Base-by-base conservation (phyloP, 2,797 vertebrate species). In the Dendrocincla tyrannina region DNA sequence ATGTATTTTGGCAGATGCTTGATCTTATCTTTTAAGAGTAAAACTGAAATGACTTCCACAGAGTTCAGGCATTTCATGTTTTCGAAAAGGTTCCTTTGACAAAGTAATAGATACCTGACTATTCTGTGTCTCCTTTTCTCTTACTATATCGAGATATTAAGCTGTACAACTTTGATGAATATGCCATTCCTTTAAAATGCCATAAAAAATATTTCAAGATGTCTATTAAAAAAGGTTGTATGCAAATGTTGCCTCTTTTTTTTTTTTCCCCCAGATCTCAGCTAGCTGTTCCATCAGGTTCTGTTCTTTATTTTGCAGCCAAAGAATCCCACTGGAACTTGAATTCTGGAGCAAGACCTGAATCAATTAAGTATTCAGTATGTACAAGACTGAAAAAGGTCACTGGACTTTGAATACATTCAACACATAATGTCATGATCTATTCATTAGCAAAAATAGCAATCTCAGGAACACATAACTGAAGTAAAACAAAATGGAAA, bases 1-100 rank as follows among this genome's bases (percentile, higher is more conserved):
- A 93, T 95, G 56, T 20, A 93, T 94, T 96, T 96, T 91, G 87
- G 85, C 95, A 97, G 92, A 85, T 84, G 80, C 56, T 95, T 94
- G 91, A 94, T 96, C 90, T 78, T 92, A 63, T 75, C 62, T 90
- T 89, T 91, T 91, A 91, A 89, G 86, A 90, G 73, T 88, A 94
- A 96, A 93, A 70, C 58, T 93, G 77, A 93, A 96, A 80, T 56
- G 67, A 74, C 85, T 95, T 95, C 90, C 62, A 60, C 44, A 46
- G 73, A 75, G 64, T 94, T 95, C 93, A 96, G 62, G 37, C 44
- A 42, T 89, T 85, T 93, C 33, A 68, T 88, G 72, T 82, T 89
- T 89, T 85, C 68, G 58, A 82, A 91, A 90, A 28, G 20, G 39
- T 76, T 74, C 17, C 52, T 94, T 80, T 95, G 86, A 94, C 89